Evolutionary conservation across 2,888 invertebrate genomes (phyloP).

Genomic region (Drosophila hamatofila): DNA sequence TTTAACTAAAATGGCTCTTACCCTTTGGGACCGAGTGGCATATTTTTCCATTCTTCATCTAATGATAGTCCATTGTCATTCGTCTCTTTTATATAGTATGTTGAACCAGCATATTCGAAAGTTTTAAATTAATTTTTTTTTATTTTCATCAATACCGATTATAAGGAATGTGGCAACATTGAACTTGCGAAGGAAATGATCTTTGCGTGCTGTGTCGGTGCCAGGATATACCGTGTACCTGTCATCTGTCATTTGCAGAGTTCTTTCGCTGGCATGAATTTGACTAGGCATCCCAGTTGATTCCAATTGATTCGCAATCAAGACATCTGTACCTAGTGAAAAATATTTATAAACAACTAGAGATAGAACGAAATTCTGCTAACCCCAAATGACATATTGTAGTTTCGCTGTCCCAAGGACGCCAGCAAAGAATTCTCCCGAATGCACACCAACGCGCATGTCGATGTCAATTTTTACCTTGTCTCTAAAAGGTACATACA

Average conservation of each 20-base stretch:
- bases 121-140: neutral
- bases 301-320: conserved; percentile 97
- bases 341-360: neutral
- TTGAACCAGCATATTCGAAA: neutral
- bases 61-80: conserved; percentile 87
- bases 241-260: conserved; percentile 89
- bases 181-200: conserved; percentile 89
- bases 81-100: too few species aligned
- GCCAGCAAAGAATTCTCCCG: conserved; percentile 95
- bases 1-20: conserved; percentile 83
- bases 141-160: conserved; percentile 52
- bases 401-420: conserved; percentile 96
- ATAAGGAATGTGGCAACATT: conserved; percentile 93
- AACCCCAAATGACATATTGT: conserved; percentile 98
- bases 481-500: conserved; percentile 80
- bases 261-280: conserved; percentile 93
- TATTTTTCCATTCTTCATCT: conserved; percentile 91
- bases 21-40: conserved; percentile 92
- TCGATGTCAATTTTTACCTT: conserved; percentile 93
- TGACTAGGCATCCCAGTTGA: conserved; percentile 95
- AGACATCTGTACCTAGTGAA: conserved; percentile 90
- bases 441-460: conserved; percentile 98
- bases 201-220: conserved; percentile 84
- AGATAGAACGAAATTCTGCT: conserved; percentile 69
- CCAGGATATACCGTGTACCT: conserved; percentile 88